These are phyloP conservation scores for Unio delphinus DNA, from an alignment of 2,888 invertebrate species.

Conservation along the genomic window DNA sequence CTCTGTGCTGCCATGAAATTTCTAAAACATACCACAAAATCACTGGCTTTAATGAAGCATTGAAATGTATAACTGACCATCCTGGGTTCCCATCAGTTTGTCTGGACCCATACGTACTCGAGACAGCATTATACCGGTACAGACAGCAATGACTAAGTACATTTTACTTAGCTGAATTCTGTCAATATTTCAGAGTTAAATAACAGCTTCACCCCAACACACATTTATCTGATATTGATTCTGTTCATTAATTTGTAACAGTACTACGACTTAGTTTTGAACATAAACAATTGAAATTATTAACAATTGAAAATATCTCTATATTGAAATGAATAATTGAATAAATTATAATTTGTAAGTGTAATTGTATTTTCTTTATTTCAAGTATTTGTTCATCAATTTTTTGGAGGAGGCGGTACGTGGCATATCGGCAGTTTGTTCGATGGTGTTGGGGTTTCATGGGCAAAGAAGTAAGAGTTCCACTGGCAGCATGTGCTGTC, in stretches of 20 bases:
- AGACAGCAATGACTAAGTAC: slow-evolving; percentile 12
- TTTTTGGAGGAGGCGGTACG: neutral
- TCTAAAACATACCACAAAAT: neutral
- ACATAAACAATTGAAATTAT: too few species aligned
- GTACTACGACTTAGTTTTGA: too few species aligned
- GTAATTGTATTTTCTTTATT: too few species aligned
- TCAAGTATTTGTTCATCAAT: neutral
- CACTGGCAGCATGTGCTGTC: slow-evolving; percentile 4
- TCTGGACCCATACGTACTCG: slow-evolving; percentile 12
- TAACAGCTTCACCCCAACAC: too few species aligned
- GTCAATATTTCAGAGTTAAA: too few species aligned
- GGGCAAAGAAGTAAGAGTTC: slow-evolving; percentile 4
- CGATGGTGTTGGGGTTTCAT: slow-evolving; percentile 6
- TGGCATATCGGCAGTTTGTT: slow-evolving; percentile 5
- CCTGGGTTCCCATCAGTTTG: slow-evolving; percentile 15
- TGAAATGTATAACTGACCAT: slow-evolving; percentile 7
- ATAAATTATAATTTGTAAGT: too few species aligned
- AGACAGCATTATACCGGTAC: slow-evolving; percentile 13
- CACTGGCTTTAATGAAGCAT: neutral
- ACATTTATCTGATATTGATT: too few species aligned
- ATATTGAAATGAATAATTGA: too few species aligned
- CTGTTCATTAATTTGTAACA: too few species aligned
- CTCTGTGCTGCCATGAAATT: slow-evolving; percentile 4
- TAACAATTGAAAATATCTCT: too few species aligned
- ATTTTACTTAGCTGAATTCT: too few species aligned